Evolutionary conservation across 2,113 vertebrate species (phyloP).

Genomic region (Corapipo altera): DNA sequence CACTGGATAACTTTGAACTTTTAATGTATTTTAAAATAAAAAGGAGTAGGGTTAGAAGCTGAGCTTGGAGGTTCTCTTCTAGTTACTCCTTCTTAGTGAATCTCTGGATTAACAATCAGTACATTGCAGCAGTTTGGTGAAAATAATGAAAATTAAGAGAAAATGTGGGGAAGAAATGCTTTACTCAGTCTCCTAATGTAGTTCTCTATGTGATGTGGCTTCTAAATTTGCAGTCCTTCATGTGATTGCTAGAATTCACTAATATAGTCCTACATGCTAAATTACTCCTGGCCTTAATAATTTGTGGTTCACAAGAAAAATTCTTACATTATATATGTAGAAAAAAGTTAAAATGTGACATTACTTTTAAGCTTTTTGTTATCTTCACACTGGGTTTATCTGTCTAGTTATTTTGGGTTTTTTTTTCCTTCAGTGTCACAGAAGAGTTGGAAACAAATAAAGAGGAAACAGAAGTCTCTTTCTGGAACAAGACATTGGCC

Average conservation of each 20-base stretch:
- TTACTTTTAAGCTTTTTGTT: not conserved
- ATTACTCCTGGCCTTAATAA: not conserved
- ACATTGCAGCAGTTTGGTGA: not conserved
- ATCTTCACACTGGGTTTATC: not conserved
- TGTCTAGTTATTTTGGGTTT: not conserved
- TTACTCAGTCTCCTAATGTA: not conserved
- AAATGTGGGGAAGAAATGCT: not conserved
- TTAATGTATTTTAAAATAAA: not conserved
- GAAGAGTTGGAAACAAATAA: conserved; percentile 11
- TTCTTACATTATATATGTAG: not conserved
- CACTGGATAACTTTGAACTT: not conserved
- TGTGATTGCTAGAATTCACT: not conserved
- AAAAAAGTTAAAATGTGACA: not conserved
- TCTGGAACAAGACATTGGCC: conserved; percentile 51
- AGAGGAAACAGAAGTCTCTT: conserved; percentile 5
- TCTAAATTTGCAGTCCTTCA: not conserved
- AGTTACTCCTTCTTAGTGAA: not conserved
- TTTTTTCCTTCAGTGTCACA: conserved; percentile 33
- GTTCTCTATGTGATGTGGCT: not conserved
- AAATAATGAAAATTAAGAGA: not conserved
- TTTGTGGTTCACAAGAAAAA: not conserved
- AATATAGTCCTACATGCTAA: not conserved
- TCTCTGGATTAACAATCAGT: not conserved
- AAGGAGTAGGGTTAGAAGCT: not conserved
- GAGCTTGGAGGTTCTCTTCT: not conserved